Percentiles rank a stretch among this genome's conserved stretches.
phyloP scores from a whole-genome alignment of 2,888 invertebrate genomes.

The Bedellia somnulentella region DNA sequence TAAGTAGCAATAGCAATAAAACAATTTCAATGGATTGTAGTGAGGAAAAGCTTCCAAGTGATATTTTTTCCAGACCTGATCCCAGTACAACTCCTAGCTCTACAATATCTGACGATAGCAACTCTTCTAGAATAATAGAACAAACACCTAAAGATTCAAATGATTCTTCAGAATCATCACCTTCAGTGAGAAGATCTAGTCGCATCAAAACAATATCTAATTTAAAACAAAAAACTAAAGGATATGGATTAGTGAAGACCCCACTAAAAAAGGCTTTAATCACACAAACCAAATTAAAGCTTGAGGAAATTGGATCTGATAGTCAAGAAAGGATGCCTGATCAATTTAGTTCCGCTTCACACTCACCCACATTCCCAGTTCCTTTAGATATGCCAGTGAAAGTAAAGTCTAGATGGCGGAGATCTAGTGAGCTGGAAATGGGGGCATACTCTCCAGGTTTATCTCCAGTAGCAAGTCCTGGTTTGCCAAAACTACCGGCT shows the following conservation, averaged over 20 bases:
- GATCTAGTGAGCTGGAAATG: constrained; percentile 76
- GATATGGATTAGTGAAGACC: constrained; percentile 65
- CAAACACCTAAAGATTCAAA: constrained; percentile 33
- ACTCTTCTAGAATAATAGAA: constrained; percentile 38
- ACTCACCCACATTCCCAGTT: constrained; percentile 43
- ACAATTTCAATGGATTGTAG: constrained; percentile 24
- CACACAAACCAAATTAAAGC: constrained; percentile 52
- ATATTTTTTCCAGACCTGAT: constrained; percentile 24
- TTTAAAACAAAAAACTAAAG: constrained; percentile 67
- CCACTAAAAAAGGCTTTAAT: constrained; percentile 49
- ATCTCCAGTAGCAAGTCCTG: constrained; percentile 41
- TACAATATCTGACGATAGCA: constrained; percentile 47
- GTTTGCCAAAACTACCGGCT: constrained; percentile 25
- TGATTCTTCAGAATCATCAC: constrained; percentile 49
- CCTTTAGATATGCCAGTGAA: constrained; percentile 70
- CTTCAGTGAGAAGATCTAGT: constrained; percentile 70
- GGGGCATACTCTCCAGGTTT: constrained; percentile 39
- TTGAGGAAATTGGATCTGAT: constrained; percentile 63
- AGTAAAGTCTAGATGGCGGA: constrained; percentile 77
- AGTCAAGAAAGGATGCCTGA: constrained; percentile 41
- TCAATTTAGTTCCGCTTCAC: constrained; percentile 23
- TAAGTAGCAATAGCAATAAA: neutral
- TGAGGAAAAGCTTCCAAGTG: constrained; percentile 11
- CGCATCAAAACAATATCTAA: constrained; percentile 76
- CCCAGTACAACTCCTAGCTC: constrained; percentile 49